Conservation (phyloP, 2,888 invertebrate genomes). For the Magallana nippona region DNA sequence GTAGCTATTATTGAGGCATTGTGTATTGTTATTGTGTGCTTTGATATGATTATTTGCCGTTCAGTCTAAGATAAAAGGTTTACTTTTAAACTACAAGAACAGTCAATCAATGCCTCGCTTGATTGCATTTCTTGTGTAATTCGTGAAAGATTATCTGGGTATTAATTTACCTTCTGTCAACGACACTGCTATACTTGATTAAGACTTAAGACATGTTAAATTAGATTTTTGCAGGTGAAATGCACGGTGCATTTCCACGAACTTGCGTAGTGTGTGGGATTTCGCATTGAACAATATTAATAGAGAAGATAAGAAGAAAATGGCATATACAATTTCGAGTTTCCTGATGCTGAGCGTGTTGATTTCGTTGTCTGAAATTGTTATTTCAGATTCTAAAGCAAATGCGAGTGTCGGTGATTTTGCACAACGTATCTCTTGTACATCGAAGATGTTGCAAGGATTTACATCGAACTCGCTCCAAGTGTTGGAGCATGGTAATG, state of each 20-base stretch:
- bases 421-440: not conserved
- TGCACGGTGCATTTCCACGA: conserved; percentile 19
- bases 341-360: not conserved
- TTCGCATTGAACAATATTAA: not conserved
- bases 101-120: conserved; percentile 25
- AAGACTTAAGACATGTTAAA: conserved; percentile 13
- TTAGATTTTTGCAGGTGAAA: conserved; percentile 1
- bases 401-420: not conserved
- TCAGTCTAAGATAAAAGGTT: conserved; percentile 27
- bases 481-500: not conserved
- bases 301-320: not conserved
- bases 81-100: conserved; percentile 7
- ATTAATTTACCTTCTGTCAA: conserved; percentile 31
- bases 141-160: conserved; percentile 25
- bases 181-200: not conserved
- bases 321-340: conserved; percentile 2
- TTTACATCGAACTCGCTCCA: not conserved
- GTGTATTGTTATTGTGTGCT: conserved; percentile 2
- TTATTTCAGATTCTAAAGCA: not conserved
- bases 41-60: not conserved
- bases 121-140: conserved; percentile 3
- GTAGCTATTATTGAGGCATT: not conserved
- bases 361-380: not conserved
- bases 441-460: not conserved
- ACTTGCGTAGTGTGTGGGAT: not conserved